Base-by-base conservation (phyloP, 1,140 invertebrate genomes). In the Gryon sp. region DNA sequence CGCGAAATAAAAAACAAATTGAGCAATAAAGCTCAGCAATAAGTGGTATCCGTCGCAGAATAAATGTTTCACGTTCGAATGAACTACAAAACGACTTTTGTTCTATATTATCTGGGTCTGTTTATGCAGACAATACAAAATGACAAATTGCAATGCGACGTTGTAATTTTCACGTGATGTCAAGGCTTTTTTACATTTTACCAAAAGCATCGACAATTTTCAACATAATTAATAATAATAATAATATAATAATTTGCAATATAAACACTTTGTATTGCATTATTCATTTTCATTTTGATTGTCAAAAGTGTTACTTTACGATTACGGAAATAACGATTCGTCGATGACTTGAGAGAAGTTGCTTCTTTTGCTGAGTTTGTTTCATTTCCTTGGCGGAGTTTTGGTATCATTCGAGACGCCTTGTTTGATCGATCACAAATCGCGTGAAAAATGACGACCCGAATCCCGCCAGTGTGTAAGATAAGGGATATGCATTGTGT, bases 401-500 rank as follows among this genome's bases (percentile, higher is more conserved):
- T n/a, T n/a, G n/a, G n/a, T n/a, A n/a, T n/a, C n/a, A n/a, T n/a
- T n/a, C n/a, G n/a, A n/a, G n/a, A n/a, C n/a, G 43, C 30, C 30
- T 50, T 41, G 63, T 68, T 68, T 57, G 50, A 57, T 68, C 63
- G 63, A 68, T 57, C 43, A 43, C 52, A 52, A 66, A 57, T 68
- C 41, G 40, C 63, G 63, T 57, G 63, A 57, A 68, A 68, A 68
- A 68, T 57, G 63, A 68, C 50, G 63, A 57, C 63, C 63, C 43
- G 63, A 68, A 68, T 48, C 52, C 63, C n/a, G n/a, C n/a, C 43
- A 59, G 43, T 59, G 26, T 32, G 63, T 12, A 48, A 68, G 63
- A 68, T 68, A 68, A 68, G 63, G 63, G 41, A 22, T 30, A 38
- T 57, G 41, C 63, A 57, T 68, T 68, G 63, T 66, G 48, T n/a